phyloP scores from a whole-genome alignment of 2,888 invertebrate genomes.

The Andricus quercusramuli region DNA sequence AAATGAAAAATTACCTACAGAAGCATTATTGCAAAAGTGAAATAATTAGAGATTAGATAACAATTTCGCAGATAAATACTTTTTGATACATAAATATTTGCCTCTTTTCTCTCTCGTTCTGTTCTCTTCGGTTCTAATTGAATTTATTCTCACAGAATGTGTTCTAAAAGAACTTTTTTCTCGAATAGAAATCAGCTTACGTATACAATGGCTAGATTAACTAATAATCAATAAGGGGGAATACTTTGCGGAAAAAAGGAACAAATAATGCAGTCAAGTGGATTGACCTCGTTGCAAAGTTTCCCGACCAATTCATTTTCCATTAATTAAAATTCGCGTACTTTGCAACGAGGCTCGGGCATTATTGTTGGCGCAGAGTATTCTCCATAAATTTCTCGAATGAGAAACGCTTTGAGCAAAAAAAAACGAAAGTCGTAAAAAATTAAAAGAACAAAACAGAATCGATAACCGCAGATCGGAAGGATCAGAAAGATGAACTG shows the following conservation, averaged over 20 bases:
- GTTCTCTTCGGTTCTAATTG: not conserved
- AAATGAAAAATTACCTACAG: not conserved
- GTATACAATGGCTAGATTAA: slow-evolving; percentile 29
- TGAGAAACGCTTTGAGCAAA: slow-evolving; percentile 40
- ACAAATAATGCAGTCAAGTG: slow-evolving; percentile 2
- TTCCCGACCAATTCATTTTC: slow-evolving; percentile 17
- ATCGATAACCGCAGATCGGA: slow-evolving; percentile 23
- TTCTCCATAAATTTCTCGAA: slow-evolving; percentile 25
- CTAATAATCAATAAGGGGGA: slow-evolving; percentile 30
- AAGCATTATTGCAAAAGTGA: not conserved
- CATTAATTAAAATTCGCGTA: slow-evolving; percentile 8
- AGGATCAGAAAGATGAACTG: slow-evolving; percentile 2
- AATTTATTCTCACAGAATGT: not conserved
- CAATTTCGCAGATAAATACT: slow-evolving; percentile 14
- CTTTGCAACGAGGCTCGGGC: not conserved
- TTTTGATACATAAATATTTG: not conserved
- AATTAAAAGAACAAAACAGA: slow-evolving; percentile 37
- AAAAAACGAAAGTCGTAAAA: slow-evolving; percentile 33
- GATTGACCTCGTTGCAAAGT: slow-evolving; percentile 11
- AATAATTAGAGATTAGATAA: slow-evolving; percentile 34
- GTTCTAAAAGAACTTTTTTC: not conserved
- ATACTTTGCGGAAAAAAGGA: slow-evolving; percentile 35
- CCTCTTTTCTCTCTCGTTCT: not conserved
- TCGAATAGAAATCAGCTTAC: slow-evolving; percentile 21
- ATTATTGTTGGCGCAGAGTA: slow-evolving; percentile 37